A percentile compares a stretch with the other conserved stretches of the same genome.
These are phyloP conservation scores for Tilapia sparmanii DNA, from an alignment of 2,113 vertebrate species.

Conservation along the genomic window DNA sequence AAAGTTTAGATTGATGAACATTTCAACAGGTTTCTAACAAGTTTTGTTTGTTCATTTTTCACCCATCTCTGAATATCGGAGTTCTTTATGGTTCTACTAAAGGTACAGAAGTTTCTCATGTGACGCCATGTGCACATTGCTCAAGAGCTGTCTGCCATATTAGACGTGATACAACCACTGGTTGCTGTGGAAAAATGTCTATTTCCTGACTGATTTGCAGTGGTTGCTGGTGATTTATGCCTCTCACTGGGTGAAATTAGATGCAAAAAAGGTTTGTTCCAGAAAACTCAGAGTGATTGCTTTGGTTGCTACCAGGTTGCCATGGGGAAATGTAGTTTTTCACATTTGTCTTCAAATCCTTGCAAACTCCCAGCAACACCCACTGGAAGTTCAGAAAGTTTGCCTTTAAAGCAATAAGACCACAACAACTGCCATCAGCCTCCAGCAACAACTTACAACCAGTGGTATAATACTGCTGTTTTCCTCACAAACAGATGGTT, in stretches of 20 bases:
- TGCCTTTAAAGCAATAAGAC: not conserved
- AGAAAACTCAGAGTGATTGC: not conserved
- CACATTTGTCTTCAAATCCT: not conserved
- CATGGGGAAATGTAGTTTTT: not conserved
- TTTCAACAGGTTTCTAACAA: not conserved
- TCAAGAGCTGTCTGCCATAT: not conserved
- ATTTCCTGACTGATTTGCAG: not conserved
- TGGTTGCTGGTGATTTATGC: not conserved
- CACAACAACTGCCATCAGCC: not conserved
- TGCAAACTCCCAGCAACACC: not conserved
- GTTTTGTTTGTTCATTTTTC: not conserved
- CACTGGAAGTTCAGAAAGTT: not conserved
- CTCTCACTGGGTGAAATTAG: not conserved
- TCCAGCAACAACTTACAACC: not conserved
- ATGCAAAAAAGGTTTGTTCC: not conserved
- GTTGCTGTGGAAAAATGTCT: not conserved
- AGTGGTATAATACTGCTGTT: not conserved
- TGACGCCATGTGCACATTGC: not conserved
- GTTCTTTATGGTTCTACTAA: not conserved
- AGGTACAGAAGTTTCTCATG: not conserved
- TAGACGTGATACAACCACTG: not conserved
- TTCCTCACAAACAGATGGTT: not conserved
- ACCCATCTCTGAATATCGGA: not conserved
- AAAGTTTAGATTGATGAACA: not conserved
- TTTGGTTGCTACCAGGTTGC: not conserved